phyloP scores from a whole-genome alignment of 2,888 invertebrate species.

The Drosophila siamana region DNA sequence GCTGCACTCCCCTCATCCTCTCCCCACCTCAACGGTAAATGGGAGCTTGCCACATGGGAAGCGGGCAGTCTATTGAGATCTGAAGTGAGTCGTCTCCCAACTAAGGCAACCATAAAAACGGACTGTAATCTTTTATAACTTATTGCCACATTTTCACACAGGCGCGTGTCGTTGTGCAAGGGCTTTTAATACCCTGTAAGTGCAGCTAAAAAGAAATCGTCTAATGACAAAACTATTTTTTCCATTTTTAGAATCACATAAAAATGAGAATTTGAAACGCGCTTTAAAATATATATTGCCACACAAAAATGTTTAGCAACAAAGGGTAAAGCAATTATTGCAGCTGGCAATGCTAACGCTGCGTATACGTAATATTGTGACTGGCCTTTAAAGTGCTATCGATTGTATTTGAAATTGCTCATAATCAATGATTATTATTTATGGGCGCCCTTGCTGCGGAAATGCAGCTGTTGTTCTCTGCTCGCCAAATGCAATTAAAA shows the following conservation, averaged over 20 bases:
- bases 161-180: conserved; percentile 12
- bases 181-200: not conserved
- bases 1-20: too few species aligned
- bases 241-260: too few species aligned
- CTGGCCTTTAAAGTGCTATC: not conserved
- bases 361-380: conserved; percentile 1
- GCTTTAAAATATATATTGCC: too few species aligned
- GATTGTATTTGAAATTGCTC: conserved; percentile 5
- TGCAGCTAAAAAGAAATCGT: not conserved
- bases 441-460: conserved; percentile 4
- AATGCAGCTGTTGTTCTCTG: conserved; percentile 21
- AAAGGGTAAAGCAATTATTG: too few species aligned
- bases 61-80: conserved; percentile 9
- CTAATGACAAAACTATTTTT: not conserved
- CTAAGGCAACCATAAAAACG: conserved; percentile 3
- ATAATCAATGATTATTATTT: conserved; percentile 38
- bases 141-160: conserved; percentile 16
- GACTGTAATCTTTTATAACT: conserved; percentile 16
- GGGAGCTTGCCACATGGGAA: conserved; percentile 18
- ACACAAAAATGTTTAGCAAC: not conserved
- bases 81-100: conserved; percentile 3
- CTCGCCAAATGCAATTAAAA: conserved; percentile 32
- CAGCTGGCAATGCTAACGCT: not conserved
- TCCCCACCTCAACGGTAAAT: too few species aligned
- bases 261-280: too few species aligned